Evolutionary conservation across 2,888 invertebrate species (phyloP).

Genomic region (Mantis religiosa): DNA sequence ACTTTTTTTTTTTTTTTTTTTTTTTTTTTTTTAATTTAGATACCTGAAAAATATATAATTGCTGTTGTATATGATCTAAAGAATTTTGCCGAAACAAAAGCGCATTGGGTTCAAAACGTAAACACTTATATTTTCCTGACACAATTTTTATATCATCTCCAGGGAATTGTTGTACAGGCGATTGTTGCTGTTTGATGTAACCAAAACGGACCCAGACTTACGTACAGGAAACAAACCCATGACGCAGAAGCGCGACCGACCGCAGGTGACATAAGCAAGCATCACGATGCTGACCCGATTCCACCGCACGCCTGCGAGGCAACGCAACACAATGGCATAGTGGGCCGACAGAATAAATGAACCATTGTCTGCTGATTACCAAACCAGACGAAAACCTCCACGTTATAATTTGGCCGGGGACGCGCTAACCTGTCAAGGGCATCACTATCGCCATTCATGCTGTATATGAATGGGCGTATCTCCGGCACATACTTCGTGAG

Average conservation of each 20-base stretch:
- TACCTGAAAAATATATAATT: too few relatives aligned
- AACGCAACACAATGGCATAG: not conserved
- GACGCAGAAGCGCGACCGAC: too few relatives aligned
- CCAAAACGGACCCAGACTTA: not conserved
- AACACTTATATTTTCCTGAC: too few relatives aligned
- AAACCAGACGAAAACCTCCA: not conserved
- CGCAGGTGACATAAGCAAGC: too few relatives aligned
- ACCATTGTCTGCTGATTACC: not conserved
- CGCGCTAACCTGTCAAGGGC: not conserved
- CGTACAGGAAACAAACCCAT: not conserved
- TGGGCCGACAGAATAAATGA: not conserved
- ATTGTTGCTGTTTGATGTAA: not conserved
- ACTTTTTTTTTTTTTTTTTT: too few relatives aligned
- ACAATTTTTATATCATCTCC: not conserved
- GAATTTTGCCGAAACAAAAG: too few relatives aligned
- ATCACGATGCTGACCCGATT: not conserved
- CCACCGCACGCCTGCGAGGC: too few relatives aligned
- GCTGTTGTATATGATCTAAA: too few relatives aligned
- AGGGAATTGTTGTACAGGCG: not conserved
- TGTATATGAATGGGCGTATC: not conserved
- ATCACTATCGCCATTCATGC: not conserved
- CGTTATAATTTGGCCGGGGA: not conserved
- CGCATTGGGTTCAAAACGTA: too few relatives aligned
- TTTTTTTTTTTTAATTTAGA: too few relatives aligned
- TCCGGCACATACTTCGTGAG: too few relatives aligned